Evolutionary conservation across 1,140 invertebrate species (phyloP).

Genomic region (Pseudomyrmex dendroicus): DNA sequence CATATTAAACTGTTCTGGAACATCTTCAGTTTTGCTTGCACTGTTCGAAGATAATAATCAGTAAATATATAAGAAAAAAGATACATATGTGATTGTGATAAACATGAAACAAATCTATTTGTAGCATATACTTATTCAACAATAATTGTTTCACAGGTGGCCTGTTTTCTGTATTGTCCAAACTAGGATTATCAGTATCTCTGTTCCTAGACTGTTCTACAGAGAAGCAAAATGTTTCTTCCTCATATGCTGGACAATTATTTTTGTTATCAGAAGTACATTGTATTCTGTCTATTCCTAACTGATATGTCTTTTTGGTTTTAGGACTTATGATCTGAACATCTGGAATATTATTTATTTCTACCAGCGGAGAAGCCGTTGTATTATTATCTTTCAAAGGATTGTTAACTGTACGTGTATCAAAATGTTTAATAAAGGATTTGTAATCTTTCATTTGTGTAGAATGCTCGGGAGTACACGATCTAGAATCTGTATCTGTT

Average conservation of each 20-base stretch:
- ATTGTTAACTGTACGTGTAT: not conserved
- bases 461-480: not conserved
- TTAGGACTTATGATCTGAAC: not conserved
- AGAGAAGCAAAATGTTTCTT: constrained; percentile 72
- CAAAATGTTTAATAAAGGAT: not conserved
- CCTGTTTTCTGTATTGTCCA: constrained; percentile 52
- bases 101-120: constrained; percentile 59
- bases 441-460: not conserved
- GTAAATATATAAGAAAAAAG: constrained; percentile 3
- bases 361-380: not conserved
- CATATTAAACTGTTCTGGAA: constrained; percentile 36
- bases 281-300: not conserved
- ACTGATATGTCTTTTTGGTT: not conserved
- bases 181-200: not conserved
- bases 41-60: constrained; percentile 64
- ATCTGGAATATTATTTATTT: not conserved
- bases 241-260: constrained; percentile 19
- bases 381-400: not conserved
- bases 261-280: not conserved
- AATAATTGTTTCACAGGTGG: constrained; percentile 64
- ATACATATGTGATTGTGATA: not conserved
- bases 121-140: constrained; percentile 62
- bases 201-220: constrained; percentile 56
- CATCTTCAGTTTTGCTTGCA: constrained; percentile 61
- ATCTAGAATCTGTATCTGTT: not conserved